Conservation (phyloP, 2,797 vertebrate genomes). For the Acridotheres tristis region DNA sequence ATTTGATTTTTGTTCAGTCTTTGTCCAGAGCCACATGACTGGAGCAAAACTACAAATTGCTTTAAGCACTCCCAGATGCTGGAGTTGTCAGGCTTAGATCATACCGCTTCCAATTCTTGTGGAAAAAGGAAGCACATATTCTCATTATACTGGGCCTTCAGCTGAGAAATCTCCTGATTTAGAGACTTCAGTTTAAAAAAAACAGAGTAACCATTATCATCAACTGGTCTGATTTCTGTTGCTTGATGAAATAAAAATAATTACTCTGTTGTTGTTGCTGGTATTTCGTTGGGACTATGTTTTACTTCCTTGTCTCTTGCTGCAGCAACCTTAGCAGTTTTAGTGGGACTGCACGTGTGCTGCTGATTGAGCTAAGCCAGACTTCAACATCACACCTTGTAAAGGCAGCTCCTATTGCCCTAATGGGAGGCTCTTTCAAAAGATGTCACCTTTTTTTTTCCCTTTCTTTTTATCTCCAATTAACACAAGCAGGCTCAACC, state of each 20-base stretch:
- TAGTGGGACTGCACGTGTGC: neutral
- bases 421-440: slow-evolving; percentile 12
- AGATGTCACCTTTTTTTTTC: neutral
- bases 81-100: slow-evolving; percentile 66
- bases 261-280: neutral
- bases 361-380: slow-evolving; percentile 36
- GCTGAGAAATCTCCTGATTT: neutral
- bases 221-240: neutral
- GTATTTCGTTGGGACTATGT: neutral
- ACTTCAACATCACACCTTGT: slow-evolving; percentile 22
- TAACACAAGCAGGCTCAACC: neutral
- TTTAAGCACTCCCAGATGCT: slow-evolving; percentile 78
- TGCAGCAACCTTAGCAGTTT: neutral
- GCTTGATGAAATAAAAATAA: neutral
- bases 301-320: neutral
- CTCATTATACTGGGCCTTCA: neutral
- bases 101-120: slow-evolving; percentile 53
- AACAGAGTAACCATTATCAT: neutral
- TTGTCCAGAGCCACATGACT: slow-evolving; percentile 68
- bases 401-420: slow-evolving; percentile 17
- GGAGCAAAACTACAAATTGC: slow-evolving; percentile 67
- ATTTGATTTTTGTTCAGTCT: slow-evolving; percentile 60
- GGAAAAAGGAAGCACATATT: slow-evolving; percentile 64
- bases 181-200: neutral
- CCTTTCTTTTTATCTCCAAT: neutral